phyloP scores from a whole-genome alignment of 2,797 vertebrate species.

The Gorsachius magnificus region DNA sequence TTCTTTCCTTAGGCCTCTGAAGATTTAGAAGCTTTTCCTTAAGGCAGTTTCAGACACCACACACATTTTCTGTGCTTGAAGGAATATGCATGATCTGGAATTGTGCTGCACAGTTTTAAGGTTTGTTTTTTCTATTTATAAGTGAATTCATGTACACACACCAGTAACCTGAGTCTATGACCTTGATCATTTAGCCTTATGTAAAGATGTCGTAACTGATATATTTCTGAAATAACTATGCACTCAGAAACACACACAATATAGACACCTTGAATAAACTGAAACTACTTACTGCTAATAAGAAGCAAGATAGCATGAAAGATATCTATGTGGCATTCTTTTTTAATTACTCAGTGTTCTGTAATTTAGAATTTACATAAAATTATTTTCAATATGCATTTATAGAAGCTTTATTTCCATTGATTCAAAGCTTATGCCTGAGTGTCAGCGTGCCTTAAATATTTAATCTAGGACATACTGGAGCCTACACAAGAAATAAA shows the following conservation, averaged over 20 bases:
- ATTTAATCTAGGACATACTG: neutral
- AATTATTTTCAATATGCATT: neutral
- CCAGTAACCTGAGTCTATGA: neutral
- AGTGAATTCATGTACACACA: neutral
- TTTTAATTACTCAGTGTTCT: neutral
- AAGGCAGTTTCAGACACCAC: neutral
- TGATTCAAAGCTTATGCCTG: neutral
- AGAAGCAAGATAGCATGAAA: neutral
- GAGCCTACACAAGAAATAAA: neutral
- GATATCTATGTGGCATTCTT: neutral
- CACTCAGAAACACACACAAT: neutral
- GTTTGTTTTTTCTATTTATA: neutral
- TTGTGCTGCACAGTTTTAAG: neutral
- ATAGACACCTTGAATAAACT: neutral
- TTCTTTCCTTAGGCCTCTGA: neutral
- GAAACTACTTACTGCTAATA: neutral
- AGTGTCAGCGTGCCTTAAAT: neutral
- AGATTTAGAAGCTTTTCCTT: neutral
- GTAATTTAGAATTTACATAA: neutral
- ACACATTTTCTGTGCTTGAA: neutral
- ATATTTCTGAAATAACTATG: neutral
- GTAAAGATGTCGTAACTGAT: neutral
- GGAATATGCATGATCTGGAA: neutral
- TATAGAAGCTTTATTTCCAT: neutral
- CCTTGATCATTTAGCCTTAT: neutral